Conservation (phyloP, 2,888 invertebrate genomes). For the Perizoma affinitatum region DNA sequence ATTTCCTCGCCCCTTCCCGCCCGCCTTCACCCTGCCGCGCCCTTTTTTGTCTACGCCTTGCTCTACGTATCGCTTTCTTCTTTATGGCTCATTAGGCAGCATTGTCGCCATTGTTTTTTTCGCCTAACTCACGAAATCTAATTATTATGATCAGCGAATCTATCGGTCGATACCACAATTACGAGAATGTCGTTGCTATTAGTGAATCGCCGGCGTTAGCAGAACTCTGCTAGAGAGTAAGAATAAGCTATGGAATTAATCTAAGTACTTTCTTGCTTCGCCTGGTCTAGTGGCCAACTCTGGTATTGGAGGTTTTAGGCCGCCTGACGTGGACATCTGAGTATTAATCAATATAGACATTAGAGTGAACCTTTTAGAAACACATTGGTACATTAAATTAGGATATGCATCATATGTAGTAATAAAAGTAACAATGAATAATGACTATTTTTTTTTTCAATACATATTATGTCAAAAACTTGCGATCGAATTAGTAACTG, state of each 20-base stretch:
- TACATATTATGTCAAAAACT: background rate
- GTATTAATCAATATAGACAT: no score
- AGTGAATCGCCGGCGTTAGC: slow-evolving; percentile 13
- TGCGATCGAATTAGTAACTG: background rate
- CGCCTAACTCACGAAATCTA: slow-evolving; percentile 75
- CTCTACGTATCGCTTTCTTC: slow-evolving; percentile 85
- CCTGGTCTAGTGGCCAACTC: no score
- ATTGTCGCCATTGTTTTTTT: slow-evolving; percentile 82
- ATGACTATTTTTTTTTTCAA: no score
- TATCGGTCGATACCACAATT: slow-evolving; percentile 51
- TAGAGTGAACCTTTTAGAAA: no score
- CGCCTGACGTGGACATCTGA: no score
- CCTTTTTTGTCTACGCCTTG: slow-evolving; percentile 83
- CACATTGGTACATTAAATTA: no score
- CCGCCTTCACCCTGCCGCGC: slow-evolving; percentile 66
- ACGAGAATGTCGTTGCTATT: slow-evolving; percentile 26
- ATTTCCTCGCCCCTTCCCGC: slow-evolving; percentile 75
- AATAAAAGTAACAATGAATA: no score
- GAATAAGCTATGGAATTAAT: background rate
- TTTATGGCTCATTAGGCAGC: slow-evolving; percentile 84
- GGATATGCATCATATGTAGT: no score
- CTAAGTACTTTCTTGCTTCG: no score
- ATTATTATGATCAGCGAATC: slow-evolving; percentile 78
- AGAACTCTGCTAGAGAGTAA: slow-evolving; percentile 11
- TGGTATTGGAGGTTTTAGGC: no score